Base-by-base conservation (phyloP, 2,113 vertebrate species). In the Oreochromis spilurus region DNA sequence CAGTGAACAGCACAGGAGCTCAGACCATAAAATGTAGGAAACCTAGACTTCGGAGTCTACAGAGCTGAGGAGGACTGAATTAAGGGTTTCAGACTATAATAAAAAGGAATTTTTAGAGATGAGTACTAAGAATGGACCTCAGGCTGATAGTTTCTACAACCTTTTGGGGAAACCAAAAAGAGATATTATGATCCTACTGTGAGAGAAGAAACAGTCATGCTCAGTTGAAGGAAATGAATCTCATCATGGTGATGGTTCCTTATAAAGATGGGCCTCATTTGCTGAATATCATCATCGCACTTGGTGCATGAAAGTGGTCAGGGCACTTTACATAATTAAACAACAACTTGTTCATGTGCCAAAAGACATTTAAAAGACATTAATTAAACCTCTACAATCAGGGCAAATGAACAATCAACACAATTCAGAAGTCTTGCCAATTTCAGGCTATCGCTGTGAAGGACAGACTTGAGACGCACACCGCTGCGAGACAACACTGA, bases 21-120 rank as follows among this genome's bases (percentile, higher is more conserved):
- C 8, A 55, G 4, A 21, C 81, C 21, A 4, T 72, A 40, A 91
- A 89, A 83, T 83, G 62, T 60, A 45, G 6, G 54, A 26, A 89
- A 82, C 43, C n/a, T 54, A 85, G 82, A 87, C 86, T 77, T 81
- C 40, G 52, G 83, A 89, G 38, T 84, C 52, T 43, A 36, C 54
- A 75, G 80, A 57, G 81, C 84, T 40, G 36, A 85, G 31, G 48
- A 81, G 26, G 81, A 84, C 70, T 80, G 79, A 65, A 87, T 89
- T 84, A 88, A 87, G 26, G 67, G 79, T 50, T 91, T 81, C 60
- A 40, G 36, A 80, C 79, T 82, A 55, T 87, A 80, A 91, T 89
- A 83, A 91, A 92, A 75, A 13, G 19, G 8, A 67, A 72, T 81
- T 87, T 84, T 79, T 78, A n/a, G 58, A 85, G 17, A 81, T 2